Conservation (phyloP, 2,113 vertebrate genomes). For the Paralichthys olivaceus region DNA sequence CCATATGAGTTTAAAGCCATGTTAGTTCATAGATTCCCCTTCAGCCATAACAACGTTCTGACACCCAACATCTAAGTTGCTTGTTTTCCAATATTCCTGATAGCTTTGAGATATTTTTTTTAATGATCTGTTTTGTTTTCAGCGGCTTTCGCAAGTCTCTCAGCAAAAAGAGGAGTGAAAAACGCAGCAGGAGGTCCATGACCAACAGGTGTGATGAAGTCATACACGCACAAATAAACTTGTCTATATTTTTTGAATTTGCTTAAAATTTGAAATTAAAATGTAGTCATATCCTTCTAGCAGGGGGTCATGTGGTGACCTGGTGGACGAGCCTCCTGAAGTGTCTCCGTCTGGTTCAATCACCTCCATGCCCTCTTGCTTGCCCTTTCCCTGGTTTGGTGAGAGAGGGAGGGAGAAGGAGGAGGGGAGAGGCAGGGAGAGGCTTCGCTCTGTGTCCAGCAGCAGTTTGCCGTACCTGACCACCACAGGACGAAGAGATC, state of each 20-base stretch:
- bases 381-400: slow-evolving; percentile 91
- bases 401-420: slow-evolving; percentile 83
- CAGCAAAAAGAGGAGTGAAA: slow-evolving; percentile 86
- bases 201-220: slow-evolving; percentile 82
- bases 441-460: slow-evolving; percentile 80
- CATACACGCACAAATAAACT: background rate
- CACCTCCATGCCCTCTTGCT: slow-evolving; percentile 88
- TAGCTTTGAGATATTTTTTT: background rate
- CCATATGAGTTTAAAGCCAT: no score
- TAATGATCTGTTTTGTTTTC: background rate
- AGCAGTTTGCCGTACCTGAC: slow-evolving; percentile 84
- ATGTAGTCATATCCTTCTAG: background rate
- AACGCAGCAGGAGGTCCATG: slow-evolving; percentile 79
- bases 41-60: no score
- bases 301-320: slow-evolving; percentile 84
- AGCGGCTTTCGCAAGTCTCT: slow-evolving; percentile 90
- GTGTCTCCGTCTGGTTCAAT: slow-evolving; percentile 85
- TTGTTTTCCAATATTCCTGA: background rate
- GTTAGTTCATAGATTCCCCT: no score
- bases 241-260: background rate
- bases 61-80: no score
- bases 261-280: background rate
- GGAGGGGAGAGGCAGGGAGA: slow-evolving; percentile 67
- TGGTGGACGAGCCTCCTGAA: slow-evolving; percentile 81
- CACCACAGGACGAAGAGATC: slow-evolving; percentile 78